phyloP scores from a whole-genome alignment of 2,888 invertebrate species.

The Vesta saturnalis region DNA sequence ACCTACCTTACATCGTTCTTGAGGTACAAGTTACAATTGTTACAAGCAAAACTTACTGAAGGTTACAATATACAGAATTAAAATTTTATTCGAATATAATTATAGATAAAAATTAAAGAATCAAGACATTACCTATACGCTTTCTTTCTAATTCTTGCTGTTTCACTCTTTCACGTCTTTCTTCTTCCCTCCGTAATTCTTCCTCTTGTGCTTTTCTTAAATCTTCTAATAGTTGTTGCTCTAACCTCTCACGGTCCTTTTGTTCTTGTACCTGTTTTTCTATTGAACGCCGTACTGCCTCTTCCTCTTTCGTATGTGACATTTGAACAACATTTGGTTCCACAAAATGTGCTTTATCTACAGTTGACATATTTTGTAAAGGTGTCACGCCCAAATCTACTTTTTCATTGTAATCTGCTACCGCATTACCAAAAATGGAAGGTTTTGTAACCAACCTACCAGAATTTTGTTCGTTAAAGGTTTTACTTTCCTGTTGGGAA shows the following conservation, averaged over 20 bases:
- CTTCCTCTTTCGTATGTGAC: slow-evolving; percentile 12
- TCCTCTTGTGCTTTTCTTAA: slow-evolving; percentile 40
- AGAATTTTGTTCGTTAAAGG: too few species aligned
- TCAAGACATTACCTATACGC: slow-evolving; percentile 19
- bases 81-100: too few species aligned
- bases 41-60: too few species aligned
- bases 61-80: too few species aligned
- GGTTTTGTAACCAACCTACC: not conserved
- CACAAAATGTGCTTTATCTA: not conserved
- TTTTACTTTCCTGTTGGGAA: not conserved
- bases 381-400: not conserved
- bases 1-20: too few species aligned
- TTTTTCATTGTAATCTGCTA: not conserved
- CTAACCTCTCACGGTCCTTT: slow-evolving; percentile 31
- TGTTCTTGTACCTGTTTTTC: slow-evolving; percentile 36
- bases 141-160: slow-evolving; percentile 36
- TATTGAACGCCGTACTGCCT: slow-evolving; percentile 17
- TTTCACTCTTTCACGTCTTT: slow-evolving; percentile 31
- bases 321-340: not conserved
- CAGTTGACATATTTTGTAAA: not conserved
- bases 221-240: slow-evolving; percentile 34
- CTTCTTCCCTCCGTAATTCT: slow-evolving; percentile 36
- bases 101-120: too few species aligned
- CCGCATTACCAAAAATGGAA: not conserved
- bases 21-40: too few species aligned